Evolutionary conservation across 2,888 invertebrate genomes (phyloP), one percentile per base, ranked within the genome.

Genomic region (Pachycephus smyrnensis): DNA sequence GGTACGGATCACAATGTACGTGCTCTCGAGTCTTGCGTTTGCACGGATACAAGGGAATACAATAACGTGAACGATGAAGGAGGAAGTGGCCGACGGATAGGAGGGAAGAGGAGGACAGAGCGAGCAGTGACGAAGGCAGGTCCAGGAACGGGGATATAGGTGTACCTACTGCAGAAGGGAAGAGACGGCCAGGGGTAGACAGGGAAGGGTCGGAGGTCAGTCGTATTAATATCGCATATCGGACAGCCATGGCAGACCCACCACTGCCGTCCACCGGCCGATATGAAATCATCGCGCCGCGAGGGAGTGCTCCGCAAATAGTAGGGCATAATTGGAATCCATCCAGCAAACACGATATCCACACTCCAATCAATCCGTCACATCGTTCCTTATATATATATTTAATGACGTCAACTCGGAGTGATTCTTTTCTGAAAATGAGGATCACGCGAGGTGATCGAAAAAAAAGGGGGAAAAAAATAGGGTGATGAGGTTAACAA

Each of bases 151-250:
- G 23, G 68, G 3, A 74, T 69, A 71, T 35, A 55, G 9, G 30
- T 40, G 40, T 69, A 73, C 73, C 37, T 80, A 75, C 69, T 73
- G 73, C 73, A 9, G 73, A 74, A 76, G 73, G 55, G 75, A 31
- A 77, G 76, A 75, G 73, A 35, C 69, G 40, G 73, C 68, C 77
- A 69, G 75, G 69, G 77, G 80, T 33, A 33, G 33, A 33, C 33
- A 33, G 33, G 33, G 33, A 76, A 83, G 84, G 85, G 83, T 84
- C 83, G 86, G 86, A 84, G 89, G 88, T 89, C 87, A 87, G 88
- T 88, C 88, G 87, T 90, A 90, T 90, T 90, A 90, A 90, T 90
- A 90, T 90, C 89, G 89, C 89, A 85, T 90, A 90, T 90, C 90
- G 89, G 90, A 87, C 87, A 86, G 85, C 84, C 85, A 82, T 81